Base-by-base conservation (phyloP, 2,113 vertebrate species). In the Grantiella picta region DNA sequence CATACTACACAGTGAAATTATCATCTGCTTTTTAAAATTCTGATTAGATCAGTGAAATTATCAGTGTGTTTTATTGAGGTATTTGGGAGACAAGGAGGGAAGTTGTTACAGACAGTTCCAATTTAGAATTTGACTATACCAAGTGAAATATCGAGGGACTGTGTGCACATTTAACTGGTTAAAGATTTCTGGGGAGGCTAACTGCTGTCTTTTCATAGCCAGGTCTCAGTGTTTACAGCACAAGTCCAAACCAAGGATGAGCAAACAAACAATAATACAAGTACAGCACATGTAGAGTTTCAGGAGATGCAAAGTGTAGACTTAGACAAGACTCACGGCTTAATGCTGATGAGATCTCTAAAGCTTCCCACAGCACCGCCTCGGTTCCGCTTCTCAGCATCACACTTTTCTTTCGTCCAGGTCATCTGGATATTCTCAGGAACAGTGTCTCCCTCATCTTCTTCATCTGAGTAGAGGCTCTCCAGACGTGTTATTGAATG, bases 381-480 rank as follows among this genome's bases (percentile, higher is more conserved):
- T 53, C 97, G 97, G 96, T 98, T 99, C 88, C 98, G 97, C 92
- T 97, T 98, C 94, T 99, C 99, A 7, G 98, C 98, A 2, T 98
- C 98, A 45, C 97, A 97, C 85, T 98, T 99, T 89, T 99, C 99
- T 92, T 98, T 98, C 8, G 99, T 99, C 99, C 99, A 99, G 1
- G 99, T 99, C 99, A 99, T 99, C 94, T 99, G 99, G 87, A 99
- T 98, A 90, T 98, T 99, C 79, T 99, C 99, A 22, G 98, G 95
- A 72, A 98, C 97, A 25, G 97, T 44, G 59, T 99, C 98, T 29
- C 97, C 86, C 66, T 98, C 98, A 28, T 99, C 99, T 89, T 99
- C 99, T 90, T 99, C 99, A 11, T 99, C 99, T 0, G 99, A 99
- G 93, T 99, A 99, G 64, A 99, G 97, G 92, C 99, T 99, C 57